Evolutionary conservation across 2,113 vertebrate genomes (phyloP).

Genomic region (Oncorhynchus tshawytscha): DNA sequence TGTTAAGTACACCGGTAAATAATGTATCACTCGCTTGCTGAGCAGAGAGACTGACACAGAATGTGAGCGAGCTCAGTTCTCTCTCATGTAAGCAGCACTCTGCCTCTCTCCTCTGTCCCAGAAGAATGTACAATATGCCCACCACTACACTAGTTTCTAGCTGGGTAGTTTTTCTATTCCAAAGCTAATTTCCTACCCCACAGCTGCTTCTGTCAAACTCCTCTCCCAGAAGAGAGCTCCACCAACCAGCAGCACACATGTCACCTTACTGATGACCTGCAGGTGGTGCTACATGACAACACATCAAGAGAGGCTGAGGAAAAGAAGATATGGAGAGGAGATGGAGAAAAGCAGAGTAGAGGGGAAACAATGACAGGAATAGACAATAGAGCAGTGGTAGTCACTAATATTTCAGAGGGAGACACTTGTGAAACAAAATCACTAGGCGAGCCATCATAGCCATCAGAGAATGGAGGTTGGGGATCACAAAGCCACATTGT

Average conservation of each 20-base stretch:
- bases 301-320: conserved; percentile 42
- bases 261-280: conserved; percentile 78
- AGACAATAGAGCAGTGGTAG: too few species aligned
- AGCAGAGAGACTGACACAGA: conserved; percentile 8
- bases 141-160: too few species aligned
- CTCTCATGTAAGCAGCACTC: conserved; percentile 34
- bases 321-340: not conserved
- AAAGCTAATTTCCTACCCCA: conserved; percentile 16
- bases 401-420: too few species aligned
- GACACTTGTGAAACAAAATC: too few species aligned
- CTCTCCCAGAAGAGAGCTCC: conserved; percentile 9
- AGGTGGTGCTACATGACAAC: conserved; percentile 92
- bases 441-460: too few species aligned
- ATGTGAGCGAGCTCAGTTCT: conserved; percentile 29
- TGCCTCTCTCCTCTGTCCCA: conserved; percentile 49
- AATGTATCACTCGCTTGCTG: conserved; percentile 47
- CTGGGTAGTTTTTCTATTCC: conserved; percentile 27
- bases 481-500: too few species aligned
- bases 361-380: too few species aligned
- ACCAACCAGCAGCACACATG: conserved; percentile 19
- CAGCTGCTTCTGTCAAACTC: not conserved
- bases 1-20: conserved; percentile 66
- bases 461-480: too few species aligned
- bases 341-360: not conserved
- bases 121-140: conserved; percentile 31